phyloP scores from a whole-genome alignment of 2,797 vertebrate species.

The Girardinus metallicus region DNA sequence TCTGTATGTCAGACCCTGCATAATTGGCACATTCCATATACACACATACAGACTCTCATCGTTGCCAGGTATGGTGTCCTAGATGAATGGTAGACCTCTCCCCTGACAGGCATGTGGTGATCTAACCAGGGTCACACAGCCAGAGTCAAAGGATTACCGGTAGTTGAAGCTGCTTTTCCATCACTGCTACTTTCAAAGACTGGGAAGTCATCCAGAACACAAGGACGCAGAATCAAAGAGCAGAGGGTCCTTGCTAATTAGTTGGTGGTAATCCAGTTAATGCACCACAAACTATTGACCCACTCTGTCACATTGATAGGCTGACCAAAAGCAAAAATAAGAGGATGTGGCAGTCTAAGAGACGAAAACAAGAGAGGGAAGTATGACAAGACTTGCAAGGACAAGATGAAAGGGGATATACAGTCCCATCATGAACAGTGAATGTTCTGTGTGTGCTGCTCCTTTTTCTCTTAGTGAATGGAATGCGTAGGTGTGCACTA shows the following conservation, averaged over 20 bases:
- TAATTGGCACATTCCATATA: constrained; percentile 36
- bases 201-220: constrained; percentile 65
- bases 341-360: constrained; percentile 29
- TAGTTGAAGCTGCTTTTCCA: constrained; percentile 70
- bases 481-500: constrained; percentile 48
- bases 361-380: constrained; percentile 12
- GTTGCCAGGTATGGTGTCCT: constrained; percentile 36
- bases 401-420: constrained; percentile 47
- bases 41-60: constrained; percentile 36
- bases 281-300: constrained; percentile 66
- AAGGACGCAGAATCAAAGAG: constrained; percentile 72
- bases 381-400: constrained; percentile 25
- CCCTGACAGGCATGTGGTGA: constrained; percentile 59
- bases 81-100: constrained; percentile 51
- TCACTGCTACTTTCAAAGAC: constrained; percentile 76
- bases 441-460: constrained; percentile 33
- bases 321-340: constrained; percentile 50
- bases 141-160: constrained; percentile 68
- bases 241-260: constrained; percentile 72
- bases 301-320: constrained; percentile 57
- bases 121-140: constrained; percentile 60
- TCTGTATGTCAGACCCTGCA: neutral
- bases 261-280: constrained; percentile 70
- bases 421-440: constrained; percentile 37
- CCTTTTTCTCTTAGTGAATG: constrained; percentile 51